These are phyloP conservation scores for Orientallactaga bullata DNA, from an alignment of 2,113 vertebrate species.

Conservation along the genomic window DNA sequence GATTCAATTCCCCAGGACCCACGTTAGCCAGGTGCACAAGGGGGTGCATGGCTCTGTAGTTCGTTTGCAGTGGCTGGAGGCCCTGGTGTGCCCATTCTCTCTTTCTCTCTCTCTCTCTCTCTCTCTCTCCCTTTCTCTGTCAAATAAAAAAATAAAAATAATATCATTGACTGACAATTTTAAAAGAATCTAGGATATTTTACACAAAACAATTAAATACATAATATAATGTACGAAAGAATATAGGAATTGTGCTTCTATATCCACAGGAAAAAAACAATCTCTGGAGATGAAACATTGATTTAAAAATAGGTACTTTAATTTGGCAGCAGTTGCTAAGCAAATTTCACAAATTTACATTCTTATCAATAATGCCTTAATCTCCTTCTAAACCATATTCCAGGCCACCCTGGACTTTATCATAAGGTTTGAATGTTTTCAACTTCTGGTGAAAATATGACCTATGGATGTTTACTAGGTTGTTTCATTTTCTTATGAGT, in stretches of 20 bases:
- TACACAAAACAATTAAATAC: background rate
- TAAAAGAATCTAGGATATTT: background rate
- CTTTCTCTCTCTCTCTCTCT: too few species aligned
- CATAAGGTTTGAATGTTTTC: background rate
- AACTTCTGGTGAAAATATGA: background rate
- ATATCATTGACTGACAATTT: too few species aligned
- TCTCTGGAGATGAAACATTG: background rate
- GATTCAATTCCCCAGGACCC: too few species aligned
- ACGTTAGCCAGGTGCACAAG: too few species aligned
- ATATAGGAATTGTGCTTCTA: background rate
- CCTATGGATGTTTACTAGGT: background rate
- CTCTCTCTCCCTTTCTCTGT: too few species aligned
- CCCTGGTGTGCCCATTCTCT: too few species aligned
- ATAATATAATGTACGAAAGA: background rate
- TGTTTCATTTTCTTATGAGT: background rate
- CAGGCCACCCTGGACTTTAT: background rate
- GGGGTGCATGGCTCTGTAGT: too few species aligned
- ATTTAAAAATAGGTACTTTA: background rate
- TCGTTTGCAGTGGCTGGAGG: too few species aligned
- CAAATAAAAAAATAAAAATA: too few species aligned
- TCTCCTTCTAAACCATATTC: background rate
- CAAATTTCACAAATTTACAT: background rate
- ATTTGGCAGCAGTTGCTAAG: background rate
- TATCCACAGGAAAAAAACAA: background rate
- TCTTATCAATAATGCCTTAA: background rate